A percentile compares a stretch with the other conserved stretches of the same genome.
phyloP scores from a whole-genome alignment of 1,140 invertebrate genomes.

The Orchestia grillus region DNA sequence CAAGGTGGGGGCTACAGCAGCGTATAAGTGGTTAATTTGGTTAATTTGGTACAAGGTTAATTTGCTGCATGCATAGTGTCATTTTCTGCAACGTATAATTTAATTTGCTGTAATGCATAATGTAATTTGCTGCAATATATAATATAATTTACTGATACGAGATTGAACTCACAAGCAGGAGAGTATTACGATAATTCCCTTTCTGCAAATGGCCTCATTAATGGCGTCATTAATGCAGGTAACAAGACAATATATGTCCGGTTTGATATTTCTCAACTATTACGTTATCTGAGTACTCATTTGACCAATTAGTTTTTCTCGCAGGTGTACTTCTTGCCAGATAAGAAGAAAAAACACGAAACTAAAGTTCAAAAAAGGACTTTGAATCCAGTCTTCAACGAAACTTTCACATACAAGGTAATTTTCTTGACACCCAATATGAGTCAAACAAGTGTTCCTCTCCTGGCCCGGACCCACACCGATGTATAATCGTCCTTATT shows the following conservation, averaged over 20 bases:
- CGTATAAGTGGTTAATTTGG: no score
- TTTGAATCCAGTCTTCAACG: constrained; percentile 98
- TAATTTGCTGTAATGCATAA: no score
- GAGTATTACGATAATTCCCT: no score
- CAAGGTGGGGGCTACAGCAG: constrained; percentile 76
- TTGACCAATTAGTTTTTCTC: not conserved
- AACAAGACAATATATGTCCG: not conserved
- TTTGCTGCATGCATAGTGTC: no score
- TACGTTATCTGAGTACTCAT: not conserved
- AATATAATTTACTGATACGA: no score
- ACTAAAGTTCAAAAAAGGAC: constrained; percentile 99
- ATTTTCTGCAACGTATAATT: no score
- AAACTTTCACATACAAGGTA: constrained; percentile 98
- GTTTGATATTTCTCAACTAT: not conserved
- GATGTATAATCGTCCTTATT: not conserved
- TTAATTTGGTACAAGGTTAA: no score
- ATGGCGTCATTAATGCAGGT: not conserved
- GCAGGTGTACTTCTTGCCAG: constrained; percentile 92
- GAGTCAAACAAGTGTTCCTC: not conserved
- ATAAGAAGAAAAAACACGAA: constrained; percentile 99
- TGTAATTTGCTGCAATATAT: no score
- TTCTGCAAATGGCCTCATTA: not conserved
- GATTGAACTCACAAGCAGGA: no score
- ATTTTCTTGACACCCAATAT: not conserved
- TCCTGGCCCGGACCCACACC: not conserved